These are phyloP conservation scores for Thelaira solivaga DNA, from an alignment of 2,888 invertebrate species.

Conservation along the genomic window DNA sequence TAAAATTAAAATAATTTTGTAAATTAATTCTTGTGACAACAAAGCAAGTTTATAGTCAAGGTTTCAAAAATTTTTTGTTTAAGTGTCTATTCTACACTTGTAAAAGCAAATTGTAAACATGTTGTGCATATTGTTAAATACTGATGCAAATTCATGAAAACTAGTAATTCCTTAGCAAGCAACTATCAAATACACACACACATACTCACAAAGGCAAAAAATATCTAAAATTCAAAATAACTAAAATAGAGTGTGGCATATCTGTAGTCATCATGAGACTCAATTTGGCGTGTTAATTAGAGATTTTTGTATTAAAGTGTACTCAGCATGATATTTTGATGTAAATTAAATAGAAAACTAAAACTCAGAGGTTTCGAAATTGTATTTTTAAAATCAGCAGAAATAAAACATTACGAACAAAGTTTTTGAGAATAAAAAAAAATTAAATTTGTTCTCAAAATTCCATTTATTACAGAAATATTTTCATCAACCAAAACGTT, in stretches of 20 bases:
- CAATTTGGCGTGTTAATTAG: constrained; percentile 17
- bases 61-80: too few species aligned
- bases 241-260: not conserved
- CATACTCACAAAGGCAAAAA: not conserved
- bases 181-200: not conserved
- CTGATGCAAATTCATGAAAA: not conserved
- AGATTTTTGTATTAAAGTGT: not conserved
- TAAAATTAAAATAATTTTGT: too few species aligned
- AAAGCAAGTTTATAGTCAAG: too few species aligned
- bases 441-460: too few species aligned
- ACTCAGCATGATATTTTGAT: not conserved
- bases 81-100: not conserved
- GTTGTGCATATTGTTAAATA: not conserved
- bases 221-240: too few species aligned
- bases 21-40: too few species aligned
- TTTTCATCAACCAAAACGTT: too few species aligned
- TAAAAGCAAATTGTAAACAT: not conserved
- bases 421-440: too few species aligned
- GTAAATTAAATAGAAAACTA: not conserved
- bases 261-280: not conserved
- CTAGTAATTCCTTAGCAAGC: not conserved
- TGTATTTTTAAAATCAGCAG: too few species aligned
- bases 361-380: too few species aligned
- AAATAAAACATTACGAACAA: too few species aligned
- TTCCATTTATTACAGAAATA: too few species aligned